Conservation (phyloP, 2,888 invertebrate species). For the Dryadula phaetusa region DNA sequence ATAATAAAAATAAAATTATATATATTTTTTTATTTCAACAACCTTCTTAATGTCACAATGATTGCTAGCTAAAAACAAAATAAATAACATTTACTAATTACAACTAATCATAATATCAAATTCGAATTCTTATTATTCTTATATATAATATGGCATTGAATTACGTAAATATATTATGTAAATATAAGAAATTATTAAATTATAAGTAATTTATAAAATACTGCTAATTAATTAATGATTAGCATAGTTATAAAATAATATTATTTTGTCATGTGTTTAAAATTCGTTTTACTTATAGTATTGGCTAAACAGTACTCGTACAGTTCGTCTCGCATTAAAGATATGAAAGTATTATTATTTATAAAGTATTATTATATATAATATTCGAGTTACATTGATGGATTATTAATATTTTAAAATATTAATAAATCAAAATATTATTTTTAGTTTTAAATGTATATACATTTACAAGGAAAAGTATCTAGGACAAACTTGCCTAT, state of each 20-base stretch:
- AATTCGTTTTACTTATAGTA: neutral
- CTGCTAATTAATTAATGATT: conserved; percentile 4
- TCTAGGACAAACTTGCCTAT: neutral
- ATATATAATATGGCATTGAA: conserved; percentile 49
- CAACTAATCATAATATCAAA: conserved; percentile 33
- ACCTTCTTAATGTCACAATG: conserved; percentile 29
- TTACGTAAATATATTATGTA: conserved; percentile 22
- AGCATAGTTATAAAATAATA: neutral
- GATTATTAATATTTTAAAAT: neutral
- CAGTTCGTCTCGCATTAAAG: neutral
- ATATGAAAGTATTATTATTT: too few relatives aligned
- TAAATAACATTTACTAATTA: conserved; percentile 46
- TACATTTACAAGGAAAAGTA: too few relatives aligned
- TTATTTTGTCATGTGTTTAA: conserved; percentile 7
- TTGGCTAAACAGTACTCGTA: neutral
- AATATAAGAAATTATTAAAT: conserved; percentile 21
- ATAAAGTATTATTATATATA: neutral
- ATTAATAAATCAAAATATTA: too few relatives aligned
- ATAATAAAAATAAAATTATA: neutral
- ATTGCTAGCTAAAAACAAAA: conserved; percentile 42
- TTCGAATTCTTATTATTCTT: conserved; percentile 43
- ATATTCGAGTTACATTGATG: neutral
- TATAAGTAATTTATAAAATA: conserved; percentile 13
- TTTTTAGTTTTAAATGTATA: too few relatives aligned
- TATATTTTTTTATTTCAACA: conserved; percentile 33